Evolutionary conservation across 2,113 vertebrate species (phyloP).

Genomic region (human (Homo sapiens)): GRCh38 chr13:19153501-19154000

Average conservation of each 20-base stretch:
- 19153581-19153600: conserved; percentile 92
- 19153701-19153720: conserved; percentile 53
- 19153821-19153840: no score
- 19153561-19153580: conserved; percentile 92
- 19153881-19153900: no score
- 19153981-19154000: accelerated
- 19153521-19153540: conserved; percentile 95
- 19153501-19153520: conserved; percentile 83
- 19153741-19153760: neutral
- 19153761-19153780: neutral
- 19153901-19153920: accelerated
- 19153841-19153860: neutral
- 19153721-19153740: accelerated
- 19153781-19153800: no score
- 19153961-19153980: neutral
- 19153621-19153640: conserved; percentile 82
- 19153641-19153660: conserved; percentile 92
- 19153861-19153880: neutral
- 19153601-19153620: conserved; percentile 87
- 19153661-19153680: conserved; percentile 84
- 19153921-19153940: neutral
- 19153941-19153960: neutral
- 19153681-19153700: conserved; percentile 90
- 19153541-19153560: conserved; percentile 94
- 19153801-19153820: neutral